Percentiles rank a stretch among this genome's conserved stretches.
Conservation (phyloP, 2,797 vertebrate genomes). For the Pseudochaenichthys georgianus region DNA sequence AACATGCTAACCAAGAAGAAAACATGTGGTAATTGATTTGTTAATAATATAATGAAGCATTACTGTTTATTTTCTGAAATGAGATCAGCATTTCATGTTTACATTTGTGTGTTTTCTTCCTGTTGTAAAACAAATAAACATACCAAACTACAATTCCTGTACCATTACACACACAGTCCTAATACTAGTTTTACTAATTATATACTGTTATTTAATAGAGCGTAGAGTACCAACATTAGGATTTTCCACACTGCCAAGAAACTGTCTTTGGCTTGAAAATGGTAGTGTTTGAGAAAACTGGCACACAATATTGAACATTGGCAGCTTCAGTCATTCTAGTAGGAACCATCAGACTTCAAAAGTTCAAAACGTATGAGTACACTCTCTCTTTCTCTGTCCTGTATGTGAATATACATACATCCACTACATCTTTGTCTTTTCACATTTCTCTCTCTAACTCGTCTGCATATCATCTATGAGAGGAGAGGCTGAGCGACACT, state of each 20-base stretch:
- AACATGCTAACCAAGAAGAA: no score
- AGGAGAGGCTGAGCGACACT: constrained; percentile 26
- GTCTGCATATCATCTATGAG: constrained; percentile 37
- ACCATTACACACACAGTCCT: background rate
- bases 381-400: constrained; percentile 7
- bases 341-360: constrained; percentile 32
- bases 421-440: constrained; percentile 17
- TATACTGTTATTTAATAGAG: constrained; percentile 25
- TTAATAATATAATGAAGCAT: no score
- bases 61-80: no score
- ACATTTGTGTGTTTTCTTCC: no score
- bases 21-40: no score
- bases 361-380: constrained; percentile 29
- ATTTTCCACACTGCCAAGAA: constrained; percentile 32
- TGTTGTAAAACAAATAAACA: no score
- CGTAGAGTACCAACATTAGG: constrained; percentile 22
- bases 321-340: constrained; percentile 25
- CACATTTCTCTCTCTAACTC: constrained; percentile 19
- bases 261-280: constrained; percentile 30
- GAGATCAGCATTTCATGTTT: no score
- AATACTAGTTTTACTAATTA: constrained; percentile 9
- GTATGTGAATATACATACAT: constrained; percentile 20
- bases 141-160: background rate
- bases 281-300: constrained; percentile 33
- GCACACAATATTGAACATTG: constrained; percentile 30